phyloP scores from a whole-genome alignment of 2,797 vertebrate genomes.

The Helicolenus hilgendorfi region DNA sequence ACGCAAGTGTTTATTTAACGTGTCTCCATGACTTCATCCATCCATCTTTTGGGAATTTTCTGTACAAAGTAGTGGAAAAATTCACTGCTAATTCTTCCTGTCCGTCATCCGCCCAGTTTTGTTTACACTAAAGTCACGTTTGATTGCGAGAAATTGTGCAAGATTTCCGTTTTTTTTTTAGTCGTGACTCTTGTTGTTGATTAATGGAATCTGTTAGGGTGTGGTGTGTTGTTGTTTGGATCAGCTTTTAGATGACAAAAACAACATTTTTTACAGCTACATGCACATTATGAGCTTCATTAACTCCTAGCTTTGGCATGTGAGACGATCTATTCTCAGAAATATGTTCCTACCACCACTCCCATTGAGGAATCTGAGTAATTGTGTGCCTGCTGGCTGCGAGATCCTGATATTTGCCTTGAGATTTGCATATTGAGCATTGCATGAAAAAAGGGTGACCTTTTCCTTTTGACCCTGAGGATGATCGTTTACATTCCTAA shows the following conservation, averaged over 20 bases:
- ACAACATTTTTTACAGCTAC: neutral
- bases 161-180: too few species aligned
- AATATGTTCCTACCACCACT: slow-evolving; percentile 6
- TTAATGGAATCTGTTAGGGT: too few species aligned
- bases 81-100: too few species aligned
- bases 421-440: slow-evolving; percentile 72
- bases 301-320: slow-evolving; percentile 10
- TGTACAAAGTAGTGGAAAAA: too few species aligned
- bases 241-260: neutral
- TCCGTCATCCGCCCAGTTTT: too few species aligned
- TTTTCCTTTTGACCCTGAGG: slow-evolving; percentile 74
- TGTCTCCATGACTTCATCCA: too few species aligned
- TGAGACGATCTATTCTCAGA: neutral
- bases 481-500: slow-evolving; percentile 66
- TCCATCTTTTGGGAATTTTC: too few species aligned
- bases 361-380: slow-evolving; percentile 18
- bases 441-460: slow-evolving; percentile 69
- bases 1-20: too few species aligned
- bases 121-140: too few species aligned
- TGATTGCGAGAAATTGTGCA: too few species aligned
- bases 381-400: slow-evolving; percentile 39
- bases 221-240: too few species aligned
- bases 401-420: slow-evolving; percentile 62
- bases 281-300: slow-evolving; percentile 20
- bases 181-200: too few species aligned